Evolutionary conservation across 2,113 vertebrate genomes (phyloP), one percentile per base, ranked within the genome.

Genomic region (Jacana jacana): DNA sequence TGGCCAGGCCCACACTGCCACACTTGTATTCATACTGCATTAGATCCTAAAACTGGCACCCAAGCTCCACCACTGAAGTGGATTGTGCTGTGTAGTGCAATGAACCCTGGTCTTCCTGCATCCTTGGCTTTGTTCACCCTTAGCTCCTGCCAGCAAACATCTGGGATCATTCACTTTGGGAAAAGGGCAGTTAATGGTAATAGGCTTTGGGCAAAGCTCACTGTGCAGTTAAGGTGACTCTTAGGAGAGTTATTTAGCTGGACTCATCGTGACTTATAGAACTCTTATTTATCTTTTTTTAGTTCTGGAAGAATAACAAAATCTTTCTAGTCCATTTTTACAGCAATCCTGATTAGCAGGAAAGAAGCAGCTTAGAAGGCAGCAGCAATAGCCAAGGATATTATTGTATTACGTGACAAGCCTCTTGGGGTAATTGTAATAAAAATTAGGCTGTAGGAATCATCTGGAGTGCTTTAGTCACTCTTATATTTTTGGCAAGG

Each of bases 51-150:
- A 93, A 35, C 18, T 24, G 48, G 42, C n/a, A 49, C 18, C 12
- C 18, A 33, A 11, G 17, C 33, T 87, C 17, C 35, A 37, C 14
- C 33, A 24, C 16, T 72, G 60, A 89, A 72, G 13, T 1, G 11
- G 39, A 24, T 66, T 19, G 31, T 64, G 39, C 10, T 77, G 8
- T 30, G 16, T 55, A n/a, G 30, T 93, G 98, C 98, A 97, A 22
- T 69, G 28, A 91, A 52, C 7, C 97, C 98, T 25, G 37, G 63
- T 96, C 97, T 93, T 52, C 98, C 93, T 24, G 75, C 98, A 97
- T 86, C 93, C 93, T 63, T 81, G 87, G 7, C 98, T 98, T 27
- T 42, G 57, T 22, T 98, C 96, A 8, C 98, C 98, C 91, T 97
- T 97, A 18, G 75, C 81, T 76, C 97, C 98, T 98, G 55, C 58